Base-by-base conservation (phyloP, 2,113 vertebrate species). In the Aspiorhynchus laticeps region DNA sequence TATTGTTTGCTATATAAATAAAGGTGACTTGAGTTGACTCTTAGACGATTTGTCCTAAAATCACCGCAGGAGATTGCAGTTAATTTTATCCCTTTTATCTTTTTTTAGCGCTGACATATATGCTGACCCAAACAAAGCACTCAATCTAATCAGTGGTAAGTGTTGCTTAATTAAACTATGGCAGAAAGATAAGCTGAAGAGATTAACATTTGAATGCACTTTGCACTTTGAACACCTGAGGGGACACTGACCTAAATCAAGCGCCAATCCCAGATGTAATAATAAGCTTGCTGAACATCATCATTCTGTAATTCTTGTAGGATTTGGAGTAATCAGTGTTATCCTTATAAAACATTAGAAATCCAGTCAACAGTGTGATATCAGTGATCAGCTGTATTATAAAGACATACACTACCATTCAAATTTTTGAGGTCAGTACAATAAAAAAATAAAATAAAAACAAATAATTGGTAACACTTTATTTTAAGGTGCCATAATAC, bases 191-290 rank as follows among this genome's bases (percentile, higher is more conserved):
- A 85, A 75, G 21, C 88, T 88, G 81, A 87, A 88, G 63, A 84
- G 83, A 86, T 81, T 80, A 87, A 14, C 56, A 85, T 87, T 88
- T 88, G 91, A 91, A 88, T 84, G 48, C 85, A 78, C 88, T 85
- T 93, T 92, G 87, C 91, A 93, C 93, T 93, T 94, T 90, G 90
- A 85, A 90, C 92, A 26, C 83, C 86, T 85, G 19, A 21, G 12
- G 56, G 71, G 85, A 88, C 86, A 88, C 88, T 89, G 91, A 93
- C 91, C 90, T 88, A 88, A 88, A 93, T 89, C 85, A 67, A 12
- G 24, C 2, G 9, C 31, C 31, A 10, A 74, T 84, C 31, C 67
- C 69, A 19, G 67, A 73, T 38, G 4, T 56, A 36, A 53, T 71
- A 83, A 69, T 53, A 67, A 24, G 24, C 51, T 80, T 38, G 9